These are phyloP conservation scores for Tympanuchus pallidicinctus DNA, from an alignment of 2,113 vertebrate species.

Conservation along the genomic window DNA sequence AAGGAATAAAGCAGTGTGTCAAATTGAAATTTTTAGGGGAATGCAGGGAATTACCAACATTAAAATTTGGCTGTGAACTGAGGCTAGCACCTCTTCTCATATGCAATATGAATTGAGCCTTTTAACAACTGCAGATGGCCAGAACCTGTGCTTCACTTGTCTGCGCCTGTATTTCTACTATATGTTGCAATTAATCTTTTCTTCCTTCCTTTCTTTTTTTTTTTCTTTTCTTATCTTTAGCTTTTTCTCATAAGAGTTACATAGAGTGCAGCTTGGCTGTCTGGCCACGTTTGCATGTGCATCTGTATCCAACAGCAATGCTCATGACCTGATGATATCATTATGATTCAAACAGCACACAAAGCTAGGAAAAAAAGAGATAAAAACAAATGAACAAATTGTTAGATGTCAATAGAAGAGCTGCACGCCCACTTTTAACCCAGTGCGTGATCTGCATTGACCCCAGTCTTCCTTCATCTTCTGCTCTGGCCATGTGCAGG, in stretches of 20 bases:
- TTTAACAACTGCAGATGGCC: constrained; percentile 44
- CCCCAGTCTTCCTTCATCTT: background rate
- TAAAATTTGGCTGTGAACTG: constrained; percentile 23
- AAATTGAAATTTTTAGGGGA: constrained; percentile 36
- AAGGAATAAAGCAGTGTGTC: constrained; percentile 39
- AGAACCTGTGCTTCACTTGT: background rate
- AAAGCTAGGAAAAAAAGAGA: background rate
- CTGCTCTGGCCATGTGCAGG: background rate
- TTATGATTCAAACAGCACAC: background rate
- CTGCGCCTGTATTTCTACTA: background rate
- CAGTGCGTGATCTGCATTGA: background rate
- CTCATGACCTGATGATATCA: background rate
- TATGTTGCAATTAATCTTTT: background rate
- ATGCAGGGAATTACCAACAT: constrained; percentile 43
- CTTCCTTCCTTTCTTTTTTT: background rate
- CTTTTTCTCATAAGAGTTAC: background rate
- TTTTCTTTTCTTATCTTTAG: background rate
- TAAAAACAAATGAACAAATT: background rate
- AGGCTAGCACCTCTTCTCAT: constrained; percentile 50
- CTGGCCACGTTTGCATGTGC: background rate
- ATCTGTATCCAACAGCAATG: background rate
- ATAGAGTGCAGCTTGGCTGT: background rate
- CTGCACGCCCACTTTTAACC: background rate
- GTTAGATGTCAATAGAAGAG: background rate
- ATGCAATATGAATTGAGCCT: background rate